Evolutionary conservation across 2,888 invertebrate species (phyloP).

Genomic region (Pristionchus exspectatus): DNA sequence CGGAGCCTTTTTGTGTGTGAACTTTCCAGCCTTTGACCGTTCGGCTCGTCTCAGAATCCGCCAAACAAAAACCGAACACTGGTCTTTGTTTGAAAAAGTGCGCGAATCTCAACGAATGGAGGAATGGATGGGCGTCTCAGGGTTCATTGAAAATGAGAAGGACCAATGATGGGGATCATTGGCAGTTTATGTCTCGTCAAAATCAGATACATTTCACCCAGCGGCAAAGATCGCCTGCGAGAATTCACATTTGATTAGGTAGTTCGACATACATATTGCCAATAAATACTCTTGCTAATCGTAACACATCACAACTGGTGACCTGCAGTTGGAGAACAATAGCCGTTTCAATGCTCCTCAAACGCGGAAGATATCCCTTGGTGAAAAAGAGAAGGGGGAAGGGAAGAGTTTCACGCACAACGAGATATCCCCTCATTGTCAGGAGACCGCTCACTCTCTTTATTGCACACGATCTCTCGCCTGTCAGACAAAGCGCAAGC

Average conservation of each 20-base stretch:
- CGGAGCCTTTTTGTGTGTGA: not conserved
- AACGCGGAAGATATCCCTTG: slow-evolving; percentile 4
- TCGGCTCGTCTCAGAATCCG: not conserved
- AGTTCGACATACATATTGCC: too few relatives aligned
- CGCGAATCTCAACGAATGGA: not conserved
- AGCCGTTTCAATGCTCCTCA: not conserved
- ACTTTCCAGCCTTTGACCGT: slow-evolving; percentile 22
- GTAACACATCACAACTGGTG: not conserved
- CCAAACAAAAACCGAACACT: slow-evolving; percentile 3
- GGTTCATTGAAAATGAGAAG: not conserved
- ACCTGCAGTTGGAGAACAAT: not conserved
- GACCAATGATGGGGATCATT: not conserved
- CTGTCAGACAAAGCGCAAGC: not conserved
- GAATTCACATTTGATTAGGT: too few relatives aligned
- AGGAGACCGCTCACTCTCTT: not conserved
- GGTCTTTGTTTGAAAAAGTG: slow-evolving; percentile 23
- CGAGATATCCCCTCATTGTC: not conserved
- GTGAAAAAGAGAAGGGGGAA: not conserved
- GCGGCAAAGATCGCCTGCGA: not conserved
- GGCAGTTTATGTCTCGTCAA: not conserved
- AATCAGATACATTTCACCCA: not conserved
- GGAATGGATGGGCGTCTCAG: not conserved
- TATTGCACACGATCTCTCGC: not conserved
- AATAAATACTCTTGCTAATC: too few relatives aligned
- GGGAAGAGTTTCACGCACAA: not conserved